phyloP scores from a whole-genome alignment of 2,888 invertebrate species.

The Papilio gigon region DNA sequence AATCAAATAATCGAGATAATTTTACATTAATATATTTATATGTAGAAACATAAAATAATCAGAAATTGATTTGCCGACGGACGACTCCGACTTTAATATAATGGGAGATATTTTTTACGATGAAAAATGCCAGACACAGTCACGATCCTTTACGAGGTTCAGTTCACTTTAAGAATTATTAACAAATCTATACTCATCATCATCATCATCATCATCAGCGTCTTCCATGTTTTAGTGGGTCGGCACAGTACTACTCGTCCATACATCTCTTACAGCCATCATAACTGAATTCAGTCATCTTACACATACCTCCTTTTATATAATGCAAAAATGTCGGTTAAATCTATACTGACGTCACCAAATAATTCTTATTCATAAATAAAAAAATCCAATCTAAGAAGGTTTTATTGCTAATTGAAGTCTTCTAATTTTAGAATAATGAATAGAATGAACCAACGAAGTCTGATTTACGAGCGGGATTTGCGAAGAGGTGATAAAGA shows the following conservation, averaged over 20 bases:
- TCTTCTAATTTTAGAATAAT: constrained; percentile 53
- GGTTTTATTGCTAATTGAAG: constrained; percentile 32
- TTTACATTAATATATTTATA: background rate
- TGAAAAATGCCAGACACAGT: no score
- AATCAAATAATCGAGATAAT: constrained; percentile 17
- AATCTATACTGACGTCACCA: background rate
- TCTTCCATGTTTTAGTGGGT: no score
- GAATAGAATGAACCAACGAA: constrained; percentile 49
- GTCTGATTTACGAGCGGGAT: constrained; percentile 54
- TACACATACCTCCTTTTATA: no score
- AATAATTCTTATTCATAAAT: constrained; percentile 20
- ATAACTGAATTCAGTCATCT: no score
- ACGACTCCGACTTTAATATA: background rate
- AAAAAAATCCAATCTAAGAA: constrained; percentile 26
- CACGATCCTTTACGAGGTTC: no score
- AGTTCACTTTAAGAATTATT: no score
- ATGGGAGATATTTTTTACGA: background rate
- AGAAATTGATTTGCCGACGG: background rate
- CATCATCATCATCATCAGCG: no score
- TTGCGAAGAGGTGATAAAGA: constrained; percentile 51
- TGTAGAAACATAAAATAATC: background rate
- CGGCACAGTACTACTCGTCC: no score
- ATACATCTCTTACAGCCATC: no score
- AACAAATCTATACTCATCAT: no score
- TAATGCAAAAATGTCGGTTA: no score